Base-by-base conservation (phyloP, 2,113 vertebrate species). In the Paraplagusia blochii region DNA sequence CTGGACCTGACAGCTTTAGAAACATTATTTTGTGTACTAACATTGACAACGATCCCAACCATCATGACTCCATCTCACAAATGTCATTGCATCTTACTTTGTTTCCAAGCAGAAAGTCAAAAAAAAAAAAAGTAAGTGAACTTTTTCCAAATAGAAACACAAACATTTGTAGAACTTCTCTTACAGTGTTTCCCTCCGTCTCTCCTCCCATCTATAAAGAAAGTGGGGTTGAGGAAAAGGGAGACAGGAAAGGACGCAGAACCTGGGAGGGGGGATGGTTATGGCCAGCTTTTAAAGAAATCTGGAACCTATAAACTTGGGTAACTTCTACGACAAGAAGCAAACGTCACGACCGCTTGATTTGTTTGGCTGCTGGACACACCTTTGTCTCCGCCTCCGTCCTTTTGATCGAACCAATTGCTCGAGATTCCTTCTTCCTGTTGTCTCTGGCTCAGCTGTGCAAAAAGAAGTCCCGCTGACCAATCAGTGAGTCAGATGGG, bases 251-350 rank as follows among this genome's bases (percentile, higher is more conserved):
- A 18, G 22, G 43, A 38, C 9, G 39, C 47, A 64, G 60, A 66
- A 48, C 14, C 59, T 64, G 44, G 69, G 44, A 48, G 16, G 72
- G 79, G 79, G 79, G 76, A 64, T 74, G 74, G 76, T 63, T 54
- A 40, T 43, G 44, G 63, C 68, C 81, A 52, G 58, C 82, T 87
- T 82, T 65, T 60, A 69, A 77, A 66, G 83, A 93, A 93, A 92
- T 94, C 94, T 94, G 92, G 94, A 94, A 94, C 89, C 90, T 87
- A 94, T 94, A 93, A 93, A 90, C 89, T 92, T 83, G 72, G 84
- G 74, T 86, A 86, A 87, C 87, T 88, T 91, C 90, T 90, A 74
- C 67, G 75, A 78, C 65, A 77, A 69, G 81, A 83, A 80, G 33
- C 40, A 77, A 85, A 89, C 85, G 86, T 92, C 90, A 92, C 81